Evolutionary conservation across 2,888 invertebrate species (phyloP).

Genomic region (Dolichomitus sp.): DNA sequence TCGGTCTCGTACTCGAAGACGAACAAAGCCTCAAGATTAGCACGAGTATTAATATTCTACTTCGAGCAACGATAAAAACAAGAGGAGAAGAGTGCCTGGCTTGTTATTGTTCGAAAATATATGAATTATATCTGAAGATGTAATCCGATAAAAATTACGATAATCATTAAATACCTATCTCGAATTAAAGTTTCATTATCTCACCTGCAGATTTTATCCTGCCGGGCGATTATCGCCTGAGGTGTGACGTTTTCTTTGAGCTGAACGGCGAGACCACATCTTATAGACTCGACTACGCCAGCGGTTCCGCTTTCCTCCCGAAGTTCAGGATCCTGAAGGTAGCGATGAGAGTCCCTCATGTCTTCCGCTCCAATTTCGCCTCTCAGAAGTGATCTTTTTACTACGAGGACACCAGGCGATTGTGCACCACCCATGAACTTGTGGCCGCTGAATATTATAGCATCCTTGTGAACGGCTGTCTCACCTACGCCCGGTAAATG

Average conservation of each 20-base stretch:
- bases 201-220: conserved; percentile 92
- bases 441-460: conserved; percentile 95
- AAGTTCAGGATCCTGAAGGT: conserved; percentile 88
- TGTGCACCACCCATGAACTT: conserved; percentile 97
- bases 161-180: not conserved
- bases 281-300: conserved; percentile 93
- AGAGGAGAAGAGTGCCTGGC: not conserved
- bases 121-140: not conserved
- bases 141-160: not conserved
- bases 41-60: not conserved
- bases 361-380: conserved; percentile 83
- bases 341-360: conserved; percentile 83
- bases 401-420: conserved; percentile 91
- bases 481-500: conserved; percentile 90
- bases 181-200: conserved; percentile 71
- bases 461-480: conserved; percentile 93
- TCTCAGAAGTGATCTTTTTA: conserved; percentile 87
- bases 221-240: conserved; percentile 90
- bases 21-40: not conserved
- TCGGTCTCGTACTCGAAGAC: conserved; percentile 1
- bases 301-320: conserved; percentile 93
- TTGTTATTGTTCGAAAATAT: not conserved
- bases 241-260: conserved; percentile 93
- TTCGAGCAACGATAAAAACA: not conserved
- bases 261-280: conserved; percentile 95